Percentiles rank a stretch among this genome's conserved stretches.
These are phyloP conservation scores for Furcula furcula DNA, from an alignment of 2,888 invertebrate genomes.

Conservation along the genomic window DNA sequence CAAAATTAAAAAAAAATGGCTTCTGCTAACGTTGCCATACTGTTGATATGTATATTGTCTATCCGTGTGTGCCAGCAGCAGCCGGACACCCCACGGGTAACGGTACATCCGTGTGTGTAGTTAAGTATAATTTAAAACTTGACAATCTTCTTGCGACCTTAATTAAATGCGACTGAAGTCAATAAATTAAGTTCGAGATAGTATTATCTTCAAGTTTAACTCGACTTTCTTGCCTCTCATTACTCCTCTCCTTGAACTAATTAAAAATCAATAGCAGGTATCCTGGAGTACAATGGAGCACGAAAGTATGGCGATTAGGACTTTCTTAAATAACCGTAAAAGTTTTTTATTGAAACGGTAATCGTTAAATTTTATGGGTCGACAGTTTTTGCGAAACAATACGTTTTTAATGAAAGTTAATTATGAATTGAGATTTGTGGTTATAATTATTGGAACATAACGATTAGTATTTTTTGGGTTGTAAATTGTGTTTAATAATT, in stretches of 20 bases:
- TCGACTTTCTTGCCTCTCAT: not conserved
- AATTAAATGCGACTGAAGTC: not conserved
- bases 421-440: not conserved
- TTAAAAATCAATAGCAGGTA: slow-evolving; percentile 3
- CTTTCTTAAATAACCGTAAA: not conserved
- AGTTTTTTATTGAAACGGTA: slow-evolving; percentile 1
- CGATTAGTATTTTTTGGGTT: too few species aligned
- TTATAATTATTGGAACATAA: too few species aligned
- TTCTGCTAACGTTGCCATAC: too few species aligned
- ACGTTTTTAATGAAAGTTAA: not conserved
- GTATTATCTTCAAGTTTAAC: not conserved
- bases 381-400: not conserved
- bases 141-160: not conserved
- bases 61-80: too few species aligned
- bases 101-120: too few species aligned
- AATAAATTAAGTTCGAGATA: not conserved
- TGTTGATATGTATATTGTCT: too few species aligned
- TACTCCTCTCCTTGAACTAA: not conserved
- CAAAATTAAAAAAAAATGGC: too few species aligned
- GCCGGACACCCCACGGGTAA: too few species aligned
- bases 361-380: not conserved
- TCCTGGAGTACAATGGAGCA: not conserved
- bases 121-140: too few species aligned
- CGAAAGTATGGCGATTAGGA: not conserved
- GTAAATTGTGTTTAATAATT: too few species aligned